Percentiles rank a stretch among this genome's conserved stretches.
Evolutionary conservation across 1,140 invertebrate species (phyloP).

Genomic region (Scaptomyza hsui): DNA sequence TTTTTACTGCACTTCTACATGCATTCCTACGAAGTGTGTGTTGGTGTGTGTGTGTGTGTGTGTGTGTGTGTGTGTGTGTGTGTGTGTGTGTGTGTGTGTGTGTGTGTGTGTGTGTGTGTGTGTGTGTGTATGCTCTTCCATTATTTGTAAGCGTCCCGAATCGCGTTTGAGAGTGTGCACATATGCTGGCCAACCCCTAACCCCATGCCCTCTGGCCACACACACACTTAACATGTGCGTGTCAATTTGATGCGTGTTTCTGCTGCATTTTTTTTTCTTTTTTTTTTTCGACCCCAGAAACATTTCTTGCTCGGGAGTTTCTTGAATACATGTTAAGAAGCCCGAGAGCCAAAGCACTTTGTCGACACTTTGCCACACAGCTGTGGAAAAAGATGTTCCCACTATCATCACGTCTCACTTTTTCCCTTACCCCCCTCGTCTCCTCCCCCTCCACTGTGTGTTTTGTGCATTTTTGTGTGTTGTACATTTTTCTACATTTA

Average conservation of each 20-base stretch:
- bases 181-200: constrained; percentile 5
- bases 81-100: neutral
- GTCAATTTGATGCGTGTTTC: constrained; percentile 58
- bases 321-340: neutral
- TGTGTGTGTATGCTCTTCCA: neutral
- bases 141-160: constrained; percentile 29
- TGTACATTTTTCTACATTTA: constrained; percentile 57
- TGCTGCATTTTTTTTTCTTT: constrained; percentile 32
- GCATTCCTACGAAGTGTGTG: constrained; percentile 21
- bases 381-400: constrained; percentile 64
- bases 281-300: constrained; percentile 35
- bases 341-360: constrained; percentile 55
- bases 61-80: neutral
- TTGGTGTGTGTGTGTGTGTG: too few species aligned
- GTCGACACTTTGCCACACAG: constrained; percentile 58
- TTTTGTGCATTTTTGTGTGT: constrained; percentile 24
- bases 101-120: too few species aligned
- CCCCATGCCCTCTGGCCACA: neutral
- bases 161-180: neutral
- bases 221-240: constrained; percentile 44
- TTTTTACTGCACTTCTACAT: constrained; percentile 51
- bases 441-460: neutral
- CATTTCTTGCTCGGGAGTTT: constrained; percentile 9
- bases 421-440: neutral
- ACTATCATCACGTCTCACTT: constrained; percentile 16